Evolutionary conservation across 2,797 vertebrate species (phyloP).

Genomic region (Tenualosa ilisha): DNA sequence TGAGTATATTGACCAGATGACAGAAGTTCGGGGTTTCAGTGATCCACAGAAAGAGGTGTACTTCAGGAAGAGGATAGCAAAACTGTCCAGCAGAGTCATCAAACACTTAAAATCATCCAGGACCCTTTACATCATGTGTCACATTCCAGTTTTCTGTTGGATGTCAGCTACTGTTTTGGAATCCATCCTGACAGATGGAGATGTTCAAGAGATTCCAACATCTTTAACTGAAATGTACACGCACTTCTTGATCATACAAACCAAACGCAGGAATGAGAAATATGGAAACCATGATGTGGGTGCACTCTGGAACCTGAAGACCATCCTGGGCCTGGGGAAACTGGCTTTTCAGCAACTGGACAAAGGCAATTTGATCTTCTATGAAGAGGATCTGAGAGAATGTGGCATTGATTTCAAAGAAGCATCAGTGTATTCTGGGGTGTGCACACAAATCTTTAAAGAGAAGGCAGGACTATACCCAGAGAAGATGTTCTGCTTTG

Average conservation of each 20-base stretch:
- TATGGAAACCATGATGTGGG: neutral
- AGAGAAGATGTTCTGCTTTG: conserved; percentile 40
- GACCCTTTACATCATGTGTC: too few species aligned
- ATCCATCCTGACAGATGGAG: conserved; percentile 1
- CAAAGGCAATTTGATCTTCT: conserved; percentile 34
- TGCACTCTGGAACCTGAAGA: conserved; percentile 21
- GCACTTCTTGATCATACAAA: conserved; percentile 37
- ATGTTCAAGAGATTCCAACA: conserved; percentile 34
- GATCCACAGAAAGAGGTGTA: too few species aligned
- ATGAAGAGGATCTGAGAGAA: too few species aligned
- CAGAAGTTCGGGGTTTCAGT: too few species aligned
- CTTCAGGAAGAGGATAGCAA: too few species aligned
- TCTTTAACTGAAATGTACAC: conserved; percentile 42
- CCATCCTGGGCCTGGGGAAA: conserved; percentile 36
- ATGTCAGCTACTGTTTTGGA: conserved; percentile 38
- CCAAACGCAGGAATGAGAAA: conserved; percentile 26
- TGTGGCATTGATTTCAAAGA: too few species aligned
- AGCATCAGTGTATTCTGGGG: conserved; percentile 36
- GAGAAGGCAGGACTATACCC: conserved; percentile 33
- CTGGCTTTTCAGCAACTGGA: conserved; percentile 45
- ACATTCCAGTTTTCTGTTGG: too few species aligned
- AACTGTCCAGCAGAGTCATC: too few species aligned
- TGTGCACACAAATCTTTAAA: conserved; percentile 45
- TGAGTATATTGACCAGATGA: too few species aligned
- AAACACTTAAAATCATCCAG: too few species aligned